These are phyloP conservation scores for Uropetala carovei DNA, from an alignment of 2,888 invertebrate genomes.

Conservation along the genomic window DNA sequence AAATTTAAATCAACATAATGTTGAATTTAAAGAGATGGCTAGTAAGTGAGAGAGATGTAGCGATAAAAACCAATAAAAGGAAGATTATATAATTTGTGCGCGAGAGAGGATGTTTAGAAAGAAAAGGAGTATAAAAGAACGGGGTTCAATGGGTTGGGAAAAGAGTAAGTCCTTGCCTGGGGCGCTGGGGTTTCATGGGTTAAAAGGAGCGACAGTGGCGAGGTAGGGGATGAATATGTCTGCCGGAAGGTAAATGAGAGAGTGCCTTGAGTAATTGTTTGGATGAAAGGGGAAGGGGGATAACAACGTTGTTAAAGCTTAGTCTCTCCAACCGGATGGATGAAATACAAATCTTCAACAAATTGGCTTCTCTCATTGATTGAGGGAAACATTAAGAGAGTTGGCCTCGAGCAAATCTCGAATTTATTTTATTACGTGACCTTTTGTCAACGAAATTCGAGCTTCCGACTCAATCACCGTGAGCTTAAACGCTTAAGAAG, in stretches of 20 bases:
- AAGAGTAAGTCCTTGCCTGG: not conserved
- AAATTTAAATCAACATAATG: too few relatives aligned
- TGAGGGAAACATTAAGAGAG: not conserved
- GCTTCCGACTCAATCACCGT: too few relatives aligned
- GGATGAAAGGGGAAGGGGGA: not conserved
- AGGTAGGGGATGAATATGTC: not conserved
- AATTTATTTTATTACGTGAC: too few relatives aligned
- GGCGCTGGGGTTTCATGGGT: not conserved
- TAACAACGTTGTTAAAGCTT: not conserved
- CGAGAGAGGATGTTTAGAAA: not conserved
- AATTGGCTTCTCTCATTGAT: constrained; percentile 15
- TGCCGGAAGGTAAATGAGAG: constrained; percentile 5
- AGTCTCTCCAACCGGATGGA: not conserved
- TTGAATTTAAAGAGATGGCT: too few relatives aligned
- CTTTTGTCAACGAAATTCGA: too few relatives aligned
- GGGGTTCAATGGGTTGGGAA: not conserved
- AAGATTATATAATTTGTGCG: not conserved
- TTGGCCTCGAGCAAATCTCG: too few relatives aligned
- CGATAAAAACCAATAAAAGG: too few relatives aligned
- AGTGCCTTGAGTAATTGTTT: constrained; percentile 40
- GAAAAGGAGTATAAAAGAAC: not conserved
- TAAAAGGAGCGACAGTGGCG: not conserved
- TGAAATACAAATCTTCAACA: not conserved
- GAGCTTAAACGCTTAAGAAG: too few relatives aligned
- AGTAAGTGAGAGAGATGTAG: too few relatives aligned